Conservation (phyloP, 2,797 vertebrate species). For the Clarias pachynema region DNA sequence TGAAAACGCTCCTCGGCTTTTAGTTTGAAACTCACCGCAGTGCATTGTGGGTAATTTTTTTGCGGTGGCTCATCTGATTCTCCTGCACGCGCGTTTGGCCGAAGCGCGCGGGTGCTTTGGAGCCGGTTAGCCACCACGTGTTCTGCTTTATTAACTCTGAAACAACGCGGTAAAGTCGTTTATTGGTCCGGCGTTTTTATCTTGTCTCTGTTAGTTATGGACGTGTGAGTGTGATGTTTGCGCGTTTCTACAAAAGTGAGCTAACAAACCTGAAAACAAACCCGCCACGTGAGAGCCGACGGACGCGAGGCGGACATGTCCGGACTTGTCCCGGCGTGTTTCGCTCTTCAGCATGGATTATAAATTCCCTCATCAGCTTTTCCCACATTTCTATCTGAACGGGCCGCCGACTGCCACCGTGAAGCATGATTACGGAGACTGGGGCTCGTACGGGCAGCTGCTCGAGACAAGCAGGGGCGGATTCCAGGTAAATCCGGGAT, state of each 20-base stretch:
- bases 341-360: slow-evolving; percentile 58
- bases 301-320: not conserved
- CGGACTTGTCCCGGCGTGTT: not conserved
- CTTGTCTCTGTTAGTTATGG: not conserved
- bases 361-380: slow-evolving; percentile 68
- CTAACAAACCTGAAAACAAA: not conserved
- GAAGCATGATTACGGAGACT: slow-evolving; percentile 49
- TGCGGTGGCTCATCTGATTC: not conserved
- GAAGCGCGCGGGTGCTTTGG: not conserved
- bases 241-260: too few species aligned
- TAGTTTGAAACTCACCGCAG: not conserved
- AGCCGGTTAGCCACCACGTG: not conserved
- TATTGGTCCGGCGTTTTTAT: not conserved
- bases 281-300: not conserved
- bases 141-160: not conserved
- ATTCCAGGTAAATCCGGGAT: not conserved
- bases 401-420: slow-evolving; percentile 57
- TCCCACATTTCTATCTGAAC: slow-evolving; percentile 64
- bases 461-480: not conserved
- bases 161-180: too few species aligned
- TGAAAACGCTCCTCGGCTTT: not conserved
- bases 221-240: not conserved
- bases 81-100: not conserved
- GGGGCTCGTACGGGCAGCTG: slow-evolving; percentile 63
- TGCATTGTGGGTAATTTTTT: not conserved